These are phyloP conservation scores for Gymnodraco acuticeps DNA, from an alignment of 2,797 vertebrate genomes.

Conservation along the genomic window DNA sequence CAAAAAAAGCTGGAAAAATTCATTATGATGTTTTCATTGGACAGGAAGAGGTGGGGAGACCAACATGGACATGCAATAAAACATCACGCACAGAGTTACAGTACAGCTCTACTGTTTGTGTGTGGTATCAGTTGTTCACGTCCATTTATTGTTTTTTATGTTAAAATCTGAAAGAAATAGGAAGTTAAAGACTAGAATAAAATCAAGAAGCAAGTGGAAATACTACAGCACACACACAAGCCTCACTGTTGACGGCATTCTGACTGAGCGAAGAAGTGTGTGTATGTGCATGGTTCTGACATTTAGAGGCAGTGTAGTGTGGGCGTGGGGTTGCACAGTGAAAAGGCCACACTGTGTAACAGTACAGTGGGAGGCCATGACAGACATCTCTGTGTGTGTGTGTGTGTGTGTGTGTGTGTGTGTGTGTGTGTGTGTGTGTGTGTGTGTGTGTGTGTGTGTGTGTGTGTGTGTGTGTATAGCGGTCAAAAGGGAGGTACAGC, in stretches of 20 bases:
- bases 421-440: slow-evolving; percentile 18
- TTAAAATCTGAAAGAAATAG: too few relatives aligned
- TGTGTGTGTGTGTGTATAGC: slow-evolving; percentile 1
- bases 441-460: slow-evolving; percentile 31
- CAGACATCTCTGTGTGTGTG: slow-evolving; percentile 45
- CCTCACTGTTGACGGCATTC: not conserved
- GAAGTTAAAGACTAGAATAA: not conserved
- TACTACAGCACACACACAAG: slow-evolving; percentile 1
- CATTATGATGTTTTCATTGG: slow-evolving; percentile 27
- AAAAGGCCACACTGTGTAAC: slow-evolving; percentile 76
- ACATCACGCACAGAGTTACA: not conserved
- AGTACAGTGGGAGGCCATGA: slow-evolving; percentile 59
- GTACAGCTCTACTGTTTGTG: not conserved
- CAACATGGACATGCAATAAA: not conserved
- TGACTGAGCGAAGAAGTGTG: slow-evolving; percentile 3
- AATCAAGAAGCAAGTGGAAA: not conserved
- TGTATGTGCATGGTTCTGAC: slow-evolving; percentile 50
- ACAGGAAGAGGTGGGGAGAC: slow-evolving; percentile 10
- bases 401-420: slow-evolving; percentile 7
- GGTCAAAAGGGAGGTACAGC: not conserved
- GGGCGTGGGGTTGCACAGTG: slow-evolving; percentile 56
- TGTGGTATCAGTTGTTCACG: too few relatives aligned
- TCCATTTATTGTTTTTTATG: not conserved
- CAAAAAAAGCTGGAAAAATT: slow-evolving; percentile 28
- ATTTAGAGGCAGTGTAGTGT: slow-evolving; percentile 67